Conservation (phyloP, 2,888 invertebrate genomes). For the Tetranychus truncatus region DNA sequence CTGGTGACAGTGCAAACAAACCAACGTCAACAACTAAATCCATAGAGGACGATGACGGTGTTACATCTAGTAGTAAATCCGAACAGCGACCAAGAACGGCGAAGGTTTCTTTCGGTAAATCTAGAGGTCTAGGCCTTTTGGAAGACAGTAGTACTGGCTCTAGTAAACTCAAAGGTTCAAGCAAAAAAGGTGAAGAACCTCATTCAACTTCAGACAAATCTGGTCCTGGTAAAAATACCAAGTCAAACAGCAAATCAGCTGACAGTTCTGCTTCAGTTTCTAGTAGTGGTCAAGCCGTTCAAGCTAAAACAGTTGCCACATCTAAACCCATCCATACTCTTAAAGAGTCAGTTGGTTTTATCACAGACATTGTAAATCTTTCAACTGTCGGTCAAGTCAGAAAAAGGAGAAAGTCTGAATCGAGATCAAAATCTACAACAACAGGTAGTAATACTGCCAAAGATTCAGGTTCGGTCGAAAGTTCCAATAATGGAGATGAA, state of each 20-base stretch:
- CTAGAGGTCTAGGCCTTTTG: not conserved
- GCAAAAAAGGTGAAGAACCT: not conserved
- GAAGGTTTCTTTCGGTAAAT: not conserved
- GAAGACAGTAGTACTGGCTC: not conserved
- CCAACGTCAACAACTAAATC: not conserved
- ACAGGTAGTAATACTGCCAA: not conserved
- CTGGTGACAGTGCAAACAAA: not conserved
- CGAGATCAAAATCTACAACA: not conserved
- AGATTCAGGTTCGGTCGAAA: not conserved
- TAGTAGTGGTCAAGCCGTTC: not conserved
- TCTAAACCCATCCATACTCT: not conserved
- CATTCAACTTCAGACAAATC: not conserved
- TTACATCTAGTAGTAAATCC: not conserved
- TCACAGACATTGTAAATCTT: slow-evolving; percentile 4
- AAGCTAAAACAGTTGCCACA: not conserved
- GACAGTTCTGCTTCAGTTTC: slow-evolving; percentile 1
- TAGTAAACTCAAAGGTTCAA: not conserved
- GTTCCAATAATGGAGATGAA: not conserved
- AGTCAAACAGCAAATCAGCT: not conserved
- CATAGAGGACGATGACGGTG: not conserved
- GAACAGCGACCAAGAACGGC: not conserved
- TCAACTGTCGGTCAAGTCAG: not conserved
- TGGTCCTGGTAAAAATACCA: not conserved
- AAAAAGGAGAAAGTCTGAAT: slow-evolving; percentile 9
- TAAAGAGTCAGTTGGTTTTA: slow-evolving; percentile 9